A percentile compares a stretch with the other conserved stretches of the same genome.
Evolutionary conservation across 2,797 vertebrate genomes (phyloP).

Genomic region (Chlorospingus flavigularis): DNA sequence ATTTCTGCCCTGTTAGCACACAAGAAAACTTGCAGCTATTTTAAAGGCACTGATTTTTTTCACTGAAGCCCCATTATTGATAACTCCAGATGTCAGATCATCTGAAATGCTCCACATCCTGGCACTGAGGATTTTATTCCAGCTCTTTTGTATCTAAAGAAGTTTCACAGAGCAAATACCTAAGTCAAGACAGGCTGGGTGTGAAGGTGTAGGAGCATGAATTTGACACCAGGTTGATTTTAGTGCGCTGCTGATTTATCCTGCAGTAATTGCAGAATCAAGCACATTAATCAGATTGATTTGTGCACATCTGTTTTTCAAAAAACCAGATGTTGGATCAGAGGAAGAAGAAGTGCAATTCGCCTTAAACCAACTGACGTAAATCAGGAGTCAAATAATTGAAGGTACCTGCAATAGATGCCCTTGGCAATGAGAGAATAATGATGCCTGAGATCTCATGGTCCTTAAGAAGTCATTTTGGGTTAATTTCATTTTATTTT

Average conservation of each 20-base stretch:
- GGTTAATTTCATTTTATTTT: no score
- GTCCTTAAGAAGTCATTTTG: background rate
- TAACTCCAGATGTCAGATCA: background rate
- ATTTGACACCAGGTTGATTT: slow-evolving; percentile 13
- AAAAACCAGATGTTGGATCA: slow-evolving; percentile 45
- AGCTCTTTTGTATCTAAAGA: background rate
- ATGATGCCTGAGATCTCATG: background rate
- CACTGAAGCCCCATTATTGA: background rate
- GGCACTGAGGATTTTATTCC: background rate
- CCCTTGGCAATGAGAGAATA: background rate
- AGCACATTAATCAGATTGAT: slow-evolving; percentile 59
- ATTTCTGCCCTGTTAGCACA: background rate
- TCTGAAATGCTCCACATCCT: background rate
- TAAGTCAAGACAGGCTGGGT: background rate
- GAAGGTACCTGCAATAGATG: background rate
- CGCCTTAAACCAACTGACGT: background rate
- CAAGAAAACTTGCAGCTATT: background rate
- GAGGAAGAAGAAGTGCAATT: background rate
- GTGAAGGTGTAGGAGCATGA: background rate
- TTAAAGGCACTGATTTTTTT: background rate
- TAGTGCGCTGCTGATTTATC: slow-evolving; percentile 9
- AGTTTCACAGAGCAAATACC: background rate
- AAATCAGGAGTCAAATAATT: slow-evolving; percentile 11
- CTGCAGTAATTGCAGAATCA: slow-evolving; percentile 51
- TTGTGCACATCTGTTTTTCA: slow-evolving; percentile 50